Evolutionary conservation across 1,140 invertebrate species (phyloP), one percentile per base, ranked within the genome.

Genomic region (Oncopeltus fasciatus): DNA sequence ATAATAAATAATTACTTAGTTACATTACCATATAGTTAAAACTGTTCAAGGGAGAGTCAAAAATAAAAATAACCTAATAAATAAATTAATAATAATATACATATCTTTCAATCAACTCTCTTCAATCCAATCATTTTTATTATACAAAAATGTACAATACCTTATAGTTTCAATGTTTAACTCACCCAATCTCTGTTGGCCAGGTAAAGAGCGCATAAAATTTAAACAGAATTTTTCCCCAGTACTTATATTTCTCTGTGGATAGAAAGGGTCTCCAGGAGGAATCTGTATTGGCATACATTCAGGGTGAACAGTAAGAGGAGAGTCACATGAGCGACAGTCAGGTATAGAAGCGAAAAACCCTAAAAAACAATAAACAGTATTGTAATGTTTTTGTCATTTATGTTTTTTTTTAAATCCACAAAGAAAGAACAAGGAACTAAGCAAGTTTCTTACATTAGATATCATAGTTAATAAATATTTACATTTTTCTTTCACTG

Each of bases 161-260:
- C n/a, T n/a, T n/a, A n/a, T n/a, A n/a, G n/a, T n/a, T n/a, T n/a
- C n/a, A n/a, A n/a, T n/a, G n/a, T n/a, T n/a, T n/a, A n/a, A n/a
- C 57, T 67, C 65, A 74, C 70, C 75, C 43, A 93, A 74, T 47
- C 83, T 81, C 66, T 89, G 84, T 70, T 95, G 91, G 26, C 90
- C 92, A 2, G 91, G 86, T 60, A 95, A 74, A 29, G 90, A 94
- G 70, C 93, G 84, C 80, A 94, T 94, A 69, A 93, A 95, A 5
- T 92, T 89, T 72, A 96, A 90, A 70, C 93, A 96, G 62, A 93
- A 78, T 31, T 86, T 78, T 58, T 83, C 80, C 2, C 92, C 91
- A 2, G 85, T 86, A 0, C 84, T 84, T 8, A 85, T 79, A 70
- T 93, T 92, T 0, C 87, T 77, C 60, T 85, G 83, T 0, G 90